A percentile compares a stretch with the other conserved stretches of the same genome.
Conservation (phyloP, 2,888 invertebrate genomes). For the Lysandra coridon region DNA sequence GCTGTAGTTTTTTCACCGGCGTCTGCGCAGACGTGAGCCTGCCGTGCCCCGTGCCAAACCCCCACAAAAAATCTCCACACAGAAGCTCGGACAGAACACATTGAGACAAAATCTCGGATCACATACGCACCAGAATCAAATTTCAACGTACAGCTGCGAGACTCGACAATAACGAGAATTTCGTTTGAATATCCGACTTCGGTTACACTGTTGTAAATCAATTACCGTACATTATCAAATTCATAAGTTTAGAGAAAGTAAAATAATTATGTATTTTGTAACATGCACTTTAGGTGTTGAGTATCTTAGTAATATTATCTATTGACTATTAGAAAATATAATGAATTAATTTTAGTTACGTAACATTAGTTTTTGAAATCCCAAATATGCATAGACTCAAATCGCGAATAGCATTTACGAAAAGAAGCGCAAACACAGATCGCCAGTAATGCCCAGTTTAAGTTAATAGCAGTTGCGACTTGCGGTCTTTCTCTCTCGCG, state of each 20-base stretch:
- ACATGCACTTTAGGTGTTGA: no score
- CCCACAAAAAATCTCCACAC: constrained; percentile 38
- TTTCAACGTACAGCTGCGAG: constrained; percentile 71
- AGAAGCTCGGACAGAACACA: constrained; percentile 39
- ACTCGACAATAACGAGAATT: constrained; percentile 12
- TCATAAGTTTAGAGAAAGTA: neutral
- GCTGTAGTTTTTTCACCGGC: constrained; percentile 30
- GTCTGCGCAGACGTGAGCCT: constrained; percentile 33
- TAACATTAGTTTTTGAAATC: no score
- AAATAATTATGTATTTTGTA: neutral
- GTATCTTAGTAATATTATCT: no score
- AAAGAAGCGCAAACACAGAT: neutral
- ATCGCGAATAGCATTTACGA: neutral
- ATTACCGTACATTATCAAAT: neutral
- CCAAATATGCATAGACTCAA: neutral
- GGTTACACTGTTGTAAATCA: constrained; percentile 27
- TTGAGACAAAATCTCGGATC: constrained; percentile 41
- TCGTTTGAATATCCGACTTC: constrained; percentile 12
- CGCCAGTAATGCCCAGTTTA: neutral
- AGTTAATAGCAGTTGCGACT: neutral
- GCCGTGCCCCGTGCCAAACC: constrained; percentile 38
- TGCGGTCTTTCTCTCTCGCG: constrained; percentile 17
- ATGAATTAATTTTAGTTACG: no score
- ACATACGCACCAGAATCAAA: constrained; percentile 70
- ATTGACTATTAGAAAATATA: no score